Conservation (phyloP, 2,888 invertebrate genomes). For the Dryobotodes eremita region DNA sequence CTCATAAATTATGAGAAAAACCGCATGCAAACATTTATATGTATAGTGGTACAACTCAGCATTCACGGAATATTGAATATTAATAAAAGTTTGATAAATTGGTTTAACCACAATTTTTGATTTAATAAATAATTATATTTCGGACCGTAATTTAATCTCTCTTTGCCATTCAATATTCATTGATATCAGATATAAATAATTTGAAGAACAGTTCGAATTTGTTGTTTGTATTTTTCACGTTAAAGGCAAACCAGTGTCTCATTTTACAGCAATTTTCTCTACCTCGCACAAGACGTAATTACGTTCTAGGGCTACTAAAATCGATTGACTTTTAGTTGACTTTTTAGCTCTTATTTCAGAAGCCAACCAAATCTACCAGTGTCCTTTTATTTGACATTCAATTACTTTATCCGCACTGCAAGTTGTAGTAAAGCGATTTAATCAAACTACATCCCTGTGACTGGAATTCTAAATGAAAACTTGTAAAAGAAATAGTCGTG, state of each 20-base stretch:
- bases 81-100: constrained; percentile 24
- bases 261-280: constrained; percentile 38
- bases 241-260: constrained; percentile 9
- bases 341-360: constrained; percentile 59
- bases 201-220: constrained; percentile 6
- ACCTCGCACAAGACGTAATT: constrained; percentile 56
- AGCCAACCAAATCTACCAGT: constrained; percentile 50
- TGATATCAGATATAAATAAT: constrained; percentile 39
- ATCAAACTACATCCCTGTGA: constrained; percentile 55
- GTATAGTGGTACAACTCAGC: background rate
- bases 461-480: constrained; percentile 51
- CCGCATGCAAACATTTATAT: background rate
- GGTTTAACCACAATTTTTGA: constrained; percentile 16
- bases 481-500: constrained; percentile 44
- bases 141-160: constrained; percentile 29
- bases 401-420: constrained; percentile 57
- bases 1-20: background rate
- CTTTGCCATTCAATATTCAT: constrained; percentile 29
- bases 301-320: constrained; percentile 57
- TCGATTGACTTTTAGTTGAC: constrained; percentile 55
- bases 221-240: constrained; percentile 26
- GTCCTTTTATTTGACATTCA: constrained; percentile 61
- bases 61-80: background rate
- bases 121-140: constrained; percentile 34
- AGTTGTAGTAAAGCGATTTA: constrained; percentile 56